These are phyloP conservation scores for Pedionomus torquatus DNA, from an alignment of 2,113 vertebrate genomes.

Conservation along the genomic window DNA sequence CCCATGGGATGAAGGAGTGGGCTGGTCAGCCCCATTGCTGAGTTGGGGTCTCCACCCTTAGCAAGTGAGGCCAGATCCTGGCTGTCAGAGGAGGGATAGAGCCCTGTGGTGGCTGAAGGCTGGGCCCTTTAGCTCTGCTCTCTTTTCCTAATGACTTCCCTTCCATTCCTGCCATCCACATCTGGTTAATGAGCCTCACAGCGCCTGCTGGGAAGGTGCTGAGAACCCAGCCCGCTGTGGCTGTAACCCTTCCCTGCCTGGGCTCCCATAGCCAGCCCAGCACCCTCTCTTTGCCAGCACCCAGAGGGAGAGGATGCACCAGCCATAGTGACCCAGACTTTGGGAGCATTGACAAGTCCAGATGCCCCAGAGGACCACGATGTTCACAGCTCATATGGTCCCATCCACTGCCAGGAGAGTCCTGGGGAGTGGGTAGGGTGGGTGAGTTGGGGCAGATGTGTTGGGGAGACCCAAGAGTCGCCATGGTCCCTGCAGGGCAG, in stretches of 20 bases:
- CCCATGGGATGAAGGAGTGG: neutral
- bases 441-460: fast-evolving
- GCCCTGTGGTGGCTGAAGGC: neutral
- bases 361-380: neutral
- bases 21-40: neutral
- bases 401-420: neutral
- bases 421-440: too few species aligned
- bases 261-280: neutral
- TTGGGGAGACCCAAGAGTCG: neutral
- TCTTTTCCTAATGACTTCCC: neutral
- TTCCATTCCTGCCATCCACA: neutral
- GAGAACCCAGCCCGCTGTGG: neutral
- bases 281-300: neutral
- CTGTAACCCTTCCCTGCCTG: fast-evolving
- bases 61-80: fast-evolving
- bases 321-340: neutral
- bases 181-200: neutral
- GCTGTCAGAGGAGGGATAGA: neutral
- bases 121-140: neutral
- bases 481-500: fast-evolving
- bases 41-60: neutral
- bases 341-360: fast-evolving
- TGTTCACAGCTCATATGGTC: neutral
- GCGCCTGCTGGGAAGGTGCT: neutral
- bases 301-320: neutral